Base-by-base conservation (phyloP, 2,113 vertebrate genomes). In the Raja brachyura region DNA sequence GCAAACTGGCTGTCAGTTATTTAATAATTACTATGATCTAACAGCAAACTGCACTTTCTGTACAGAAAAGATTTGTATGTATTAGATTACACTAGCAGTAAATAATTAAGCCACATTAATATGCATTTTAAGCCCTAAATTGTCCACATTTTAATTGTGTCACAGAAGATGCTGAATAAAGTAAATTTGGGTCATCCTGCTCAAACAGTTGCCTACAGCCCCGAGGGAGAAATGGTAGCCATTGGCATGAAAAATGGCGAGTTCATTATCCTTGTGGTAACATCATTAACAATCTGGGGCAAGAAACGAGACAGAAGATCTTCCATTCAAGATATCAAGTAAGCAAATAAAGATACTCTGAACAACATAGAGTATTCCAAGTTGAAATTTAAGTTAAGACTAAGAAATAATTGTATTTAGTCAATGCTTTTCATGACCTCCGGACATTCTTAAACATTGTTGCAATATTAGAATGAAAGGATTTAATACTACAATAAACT, bases 211-310 rank as follows among this genome's bases (percentile, higher is more conserved):
- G 98, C 96, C 95, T 99, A 99, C 93, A 99, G 97, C 95, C 98
- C 98, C 5, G 98, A 98, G 94, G 98, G 98, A 0, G 98, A 99
- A 94, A 99, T 99, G 98, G 98, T 99, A 94, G 98, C 98, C 94
- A 99, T 99, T 88, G 98, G 98, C 93, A 98, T 99, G 98, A 98
- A 97, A 95, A 99, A 99, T 20, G 98, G 98, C 95, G 98, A 99
- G 95, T 99, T 99, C 95, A 98, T 99, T 95, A 98, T 99, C 93
- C 96, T 99, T 86, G 95, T 99, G 93, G 98, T 99, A 39, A 96
- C 97, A 4, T 99, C 98, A 18, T 96, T 99, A 48, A 99, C 99
- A 96, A 99, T 99, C 94, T 99, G 98, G 98, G 98, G 98, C 88
- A 99, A 99, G 94, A 99, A 99, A 95, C 97, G 98, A 94, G 98